Base-by-base conservation (phyloP, 2,888 invertebrate genomes). In the Drosophila meridiana region DNA sequence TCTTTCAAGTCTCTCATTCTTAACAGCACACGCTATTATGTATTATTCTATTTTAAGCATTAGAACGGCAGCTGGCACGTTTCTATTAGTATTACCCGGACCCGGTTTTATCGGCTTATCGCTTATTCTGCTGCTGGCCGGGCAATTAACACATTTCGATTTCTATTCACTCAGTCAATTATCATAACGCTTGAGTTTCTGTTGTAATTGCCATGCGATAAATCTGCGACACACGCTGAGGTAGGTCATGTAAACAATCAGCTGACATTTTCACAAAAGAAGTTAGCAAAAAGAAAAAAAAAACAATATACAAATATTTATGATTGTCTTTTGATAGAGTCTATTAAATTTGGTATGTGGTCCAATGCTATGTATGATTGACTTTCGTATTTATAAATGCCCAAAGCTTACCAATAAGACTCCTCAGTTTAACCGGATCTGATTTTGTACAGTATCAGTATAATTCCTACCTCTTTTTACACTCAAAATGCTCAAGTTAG, bases 131-230 rank as follows among this genome's bases (percentile, higher is more conserved):
- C 42, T 50, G 63, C 42, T 58, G 74, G 64, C 45, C 34, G 53
- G 64, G 67, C 84, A 83, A 88, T 84, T 84, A 86, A 69, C 90
- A 84, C 89, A 89, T 90, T 90, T 90, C 89, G 74, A 77, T 89
- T 86, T 77, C 69, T 66, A 83, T 87, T 90, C 89, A 72, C 68
- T 77, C 83, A 70, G 63, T 73, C 75, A 89, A 90, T 90, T 85
- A 84, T 80, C 90, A 86, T 77, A 73, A 76, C 59, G 61, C 53
- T 34, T 61, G 73, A 62, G 61, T 57, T 65, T 52, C 38, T 52
- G 45, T 65, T 72, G 63, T 76, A 86, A 85, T 86, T 89, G 89
- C 64, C 74, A 78, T 80, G 64, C 74, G 77, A 84, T 84, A 87
- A 89, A 82, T 78, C 66, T 61, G 71, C 58, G 45, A 72, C 64